Evolutionary conservation across 2,113 vertebrate species (phyloP).

Genomic region (Cyprinodon variegatus): DNA sequence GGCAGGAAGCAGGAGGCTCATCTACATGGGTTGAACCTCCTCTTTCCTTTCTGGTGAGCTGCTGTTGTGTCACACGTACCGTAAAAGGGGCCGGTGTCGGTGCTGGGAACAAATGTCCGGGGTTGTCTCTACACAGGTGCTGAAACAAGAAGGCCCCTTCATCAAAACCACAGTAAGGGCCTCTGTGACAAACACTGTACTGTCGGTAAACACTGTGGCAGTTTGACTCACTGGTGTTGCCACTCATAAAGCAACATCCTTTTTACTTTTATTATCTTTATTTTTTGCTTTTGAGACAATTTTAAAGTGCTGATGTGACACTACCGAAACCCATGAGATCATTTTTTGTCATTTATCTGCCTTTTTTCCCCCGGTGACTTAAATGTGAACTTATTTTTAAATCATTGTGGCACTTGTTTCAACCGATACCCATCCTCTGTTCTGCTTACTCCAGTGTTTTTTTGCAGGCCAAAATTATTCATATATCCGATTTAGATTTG

Average conservation of each 20-base stretch:
- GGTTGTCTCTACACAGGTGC: slow-evolving; percentile 45
- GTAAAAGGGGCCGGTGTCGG: slow-evolving; percentile 38
- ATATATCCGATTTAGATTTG: not conserved
- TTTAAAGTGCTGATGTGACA: not conserved
- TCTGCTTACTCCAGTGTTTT: not conserved
- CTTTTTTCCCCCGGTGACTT: not conserved
- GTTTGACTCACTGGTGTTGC: slow-evolving; percentile 39
- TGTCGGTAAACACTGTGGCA: slow-evolving; percentile 34
- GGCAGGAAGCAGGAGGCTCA: slow-evolving; percentile 50
- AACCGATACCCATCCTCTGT: not conserved
- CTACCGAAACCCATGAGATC: not conserved
- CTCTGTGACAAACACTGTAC: slow-evolving; percentile 21
- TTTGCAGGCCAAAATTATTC: not conserved
- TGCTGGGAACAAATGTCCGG: slow-evolving; percentile 48
- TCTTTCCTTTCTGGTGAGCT: slow-evolving; percentile 50
- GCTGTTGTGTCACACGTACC: slow-evolving; percentile 59
- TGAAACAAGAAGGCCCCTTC: slow-evolving; percentile 32
- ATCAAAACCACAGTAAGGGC: slow-evolving; percentile 45
- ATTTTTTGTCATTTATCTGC: not conserved
- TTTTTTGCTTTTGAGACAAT: not conserved
- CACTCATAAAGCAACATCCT: not conserved
- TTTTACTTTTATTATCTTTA: not conserved
- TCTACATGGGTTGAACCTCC: slow-evolving; percentile 21
- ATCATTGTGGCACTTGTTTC: too few relatives aligned
- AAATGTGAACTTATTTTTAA: not conserved